Base-by-base conservation (phyloP, 2,113 vertebrate species). In the Cyanoderma ruficeps region DNA sequence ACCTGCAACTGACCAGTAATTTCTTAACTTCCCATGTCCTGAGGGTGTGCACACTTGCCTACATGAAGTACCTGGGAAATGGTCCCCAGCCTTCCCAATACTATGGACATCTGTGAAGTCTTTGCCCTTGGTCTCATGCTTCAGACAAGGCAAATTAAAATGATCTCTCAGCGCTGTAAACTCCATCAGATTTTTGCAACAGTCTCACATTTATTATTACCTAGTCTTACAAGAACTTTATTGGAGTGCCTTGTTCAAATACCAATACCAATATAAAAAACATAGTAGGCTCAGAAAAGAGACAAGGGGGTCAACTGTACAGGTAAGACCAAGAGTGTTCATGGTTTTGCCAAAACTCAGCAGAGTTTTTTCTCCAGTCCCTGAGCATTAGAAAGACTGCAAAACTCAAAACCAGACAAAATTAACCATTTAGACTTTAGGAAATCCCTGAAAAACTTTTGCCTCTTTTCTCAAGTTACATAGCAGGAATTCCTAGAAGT, bases 281-380 rank as follows among this genome's bases (percentile, higher is more conserved):
- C 3, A 6, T 33, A 37, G 31, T 0, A 2, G 22, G 7, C 13
- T 46, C 24, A 55, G 33, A 64, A 81, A 52, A 47, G 16, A 83
- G 21, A 68, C 0, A 4, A 42, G 11, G 7, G 10, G 0, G 2
- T 75, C 22, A 84, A 1, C 24, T 8, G 0, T 44, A 28, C 20
- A 33, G 4, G 9, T 64, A 60, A 84, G 69, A 47, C 9, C 5
- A 81, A 55, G 31, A 52, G 56, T 35, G 4, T 64, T 72, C 23
- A 42, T 2, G 3, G 6, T 30, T 81, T 71, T 94, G 8, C 8
- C 24, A 42, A 44, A 60, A 35, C 17, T 71, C 17, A 53, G 11
- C 2, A 72, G 28, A 60, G 10, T 6, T 79, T 91, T 91, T 93
- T 42, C 27, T 89, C 18, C 18, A 30, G 8, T 25, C 11, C 41